phyloP scores from a whole-genome alignment of 2,888 invertebrate species.

The Mesorhabditis spiculigera region DNA sequence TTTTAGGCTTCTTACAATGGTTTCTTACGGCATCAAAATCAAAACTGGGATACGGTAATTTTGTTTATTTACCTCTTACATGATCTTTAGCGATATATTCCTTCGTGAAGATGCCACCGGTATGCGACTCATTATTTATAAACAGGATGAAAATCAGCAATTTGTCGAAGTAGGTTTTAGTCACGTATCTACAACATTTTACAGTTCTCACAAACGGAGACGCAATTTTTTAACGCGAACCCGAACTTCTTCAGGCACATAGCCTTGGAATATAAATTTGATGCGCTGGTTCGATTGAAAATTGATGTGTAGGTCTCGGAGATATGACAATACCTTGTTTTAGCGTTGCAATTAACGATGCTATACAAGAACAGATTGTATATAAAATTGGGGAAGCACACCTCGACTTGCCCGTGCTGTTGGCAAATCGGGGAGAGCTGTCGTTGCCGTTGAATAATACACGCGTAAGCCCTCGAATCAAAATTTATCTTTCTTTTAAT shows the following conservation, averaged over 20 bases:
- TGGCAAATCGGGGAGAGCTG: not conserved
- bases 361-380: not conserved
- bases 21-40: not conserved
- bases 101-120: not conserved
- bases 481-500: not conserved
- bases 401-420: not conserved
- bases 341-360: not conserved
- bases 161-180: not conserved
- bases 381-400: not conserved
- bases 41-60: not conserved
- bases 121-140: not conserved
- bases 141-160: not conserved
- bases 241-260: conserved; percentile 14
- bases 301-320: not conserved
- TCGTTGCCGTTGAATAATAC: not conserved
- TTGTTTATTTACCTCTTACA: not conserved
- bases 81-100: not conserved
- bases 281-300: not conserved
- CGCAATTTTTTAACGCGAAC: conserved; percentile 20
- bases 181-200: not conserved
- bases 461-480: not conserved
- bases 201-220: conserved; percentile 32
- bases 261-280: not conserved
- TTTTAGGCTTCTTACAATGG: conserved; percentile 1
- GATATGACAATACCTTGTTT: not conserved